These are phyloP conservation scores for Fundulus diaphanus DNA, from an alignment of 2,797 vertebrate genomes.

Conservation along the genomic window DNA sequence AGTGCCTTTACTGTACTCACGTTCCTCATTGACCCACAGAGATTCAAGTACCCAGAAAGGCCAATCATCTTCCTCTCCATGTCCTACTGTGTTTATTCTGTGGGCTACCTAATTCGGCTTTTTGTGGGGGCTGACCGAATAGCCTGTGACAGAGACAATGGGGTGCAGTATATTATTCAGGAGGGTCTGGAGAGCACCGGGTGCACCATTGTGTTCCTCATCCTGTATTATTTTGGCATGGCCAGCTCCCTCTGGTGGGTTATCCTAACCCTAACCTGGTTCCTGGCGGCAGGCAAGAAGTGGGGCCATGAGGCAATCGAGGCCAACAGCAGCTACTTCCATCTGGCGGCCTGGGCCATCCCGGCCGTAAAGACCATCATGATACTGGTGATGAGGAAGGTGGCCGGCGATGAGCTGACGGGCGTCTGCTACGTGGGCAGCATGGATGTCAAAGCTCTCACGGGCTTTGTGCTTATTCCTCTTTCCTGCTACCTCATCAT, in stretches of 20 bases:
- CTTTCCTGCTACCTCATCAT: conserved; percentile 94
- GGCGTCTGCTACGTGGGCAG: conserved; percentile 97
- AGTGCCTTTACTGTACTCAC: conserved; percentile 98
- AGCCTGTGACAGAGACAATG: conserved; percentile 94
- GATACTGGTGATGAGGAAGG: conserved; percentile 95
- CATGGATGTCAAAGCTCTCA: conserved; percentile 95
- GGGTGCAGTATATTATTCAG: conserved; percentile 95
- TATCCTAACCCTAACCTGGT: conserved; percentile 96
- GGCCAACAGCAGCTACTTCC: conserved; percentile 98
- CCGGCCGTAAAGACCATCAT: conserved; percentile 97
- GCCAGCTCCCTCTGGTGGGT: conserved; percentile 99
- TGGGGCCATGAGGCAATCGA: conserved; percentile 99
- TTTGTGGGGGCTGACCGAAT: conserved; percentile 94
- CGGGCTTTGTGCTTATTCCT: conserved; percentile 94
- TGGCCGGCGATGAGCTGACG: conserved; percentile 95
- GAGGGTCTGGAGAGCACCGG: conserved; percentile 98
- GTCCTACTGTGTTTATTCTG: conserved; percentile 97
- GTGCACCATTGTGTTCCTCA: conserved; percentile 97
- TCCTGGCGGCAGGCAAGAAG: conserved; percentile 96
- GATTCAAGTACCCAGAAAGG: conserved; percentile 97
- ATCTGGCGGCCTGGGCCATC: conserved; percentile 96
- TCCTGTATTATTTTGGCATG: conserved; percentile 99
- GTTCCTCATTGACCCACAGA: conserved; percentile 94
- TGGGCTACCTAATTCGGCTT: conserved; percentile 96
- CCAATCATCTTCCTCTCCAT: conserved; percentile 98